Conservation (phyloP, 1,140 invertebrate species). For the Bombus breviceps region DNA sequence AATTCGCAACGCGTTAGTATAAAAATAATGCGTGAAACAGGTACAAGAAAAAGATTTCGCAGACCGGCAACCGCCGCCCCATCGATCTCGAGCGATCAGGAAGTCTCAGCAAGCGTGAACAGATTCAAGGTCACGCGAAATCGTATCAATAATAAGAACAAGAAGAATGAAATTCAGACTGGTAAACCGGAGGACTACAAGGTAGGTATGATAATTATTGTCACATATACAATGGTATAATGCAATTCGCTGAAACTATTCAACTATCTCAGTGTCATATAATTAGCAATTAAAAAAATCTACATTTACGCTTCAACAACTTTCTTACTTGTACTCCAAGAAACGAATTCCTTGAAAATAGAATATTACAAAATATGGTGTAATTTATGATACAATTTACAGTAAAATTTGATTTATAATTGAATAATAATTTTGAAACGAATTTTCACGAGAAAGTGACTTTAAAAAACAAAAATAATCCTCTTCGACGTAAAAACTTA, state of each 20-base stretch:
- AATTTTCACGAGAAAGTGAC: too few relatives aligned
- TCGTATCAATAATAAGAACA: conserved; percentile 83
- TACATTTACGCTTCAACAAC: too few relatives aligned
- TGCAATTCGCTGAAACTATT: background rate
- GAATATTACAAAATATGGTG: background rate
- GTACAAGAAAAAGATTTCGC: conserved; percentile 82
- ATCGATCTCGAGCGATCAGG: conserved; percentile 84
- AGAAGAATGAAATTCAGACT: conserved; percentile 83
- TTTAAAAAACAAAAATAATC: too few relatives aligned
- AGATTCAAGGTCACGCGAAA: conserved; percentile 88
- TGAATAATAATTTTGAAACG: too few relatives aligned
- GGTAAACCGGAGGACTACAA: conserved; percentile 85
- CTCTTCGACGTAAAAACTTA: too few relatives aligned
- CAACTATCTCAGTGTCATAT: too few relatives aligned
- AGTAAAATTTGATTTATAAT: too few relatives aligned
- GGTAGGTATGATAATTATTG: conserved; percentile 59
- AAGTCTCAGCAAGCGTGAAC: conserved; percentile 86
- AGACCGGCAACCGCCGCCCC: conserved; percentile 81
- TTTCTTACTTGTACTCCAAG: background rate
- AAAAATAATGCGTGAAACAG: conserved; percentile 62
- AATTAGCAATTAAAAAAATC: too few relatives aligned
- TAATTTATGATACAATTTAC: too few relatives aligned
- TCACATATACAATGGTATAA: background rate
- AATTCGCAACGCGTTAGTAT: background rate
- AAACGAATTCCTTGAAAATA: background rate